These are phyloP conservation scores for Mus spretus DNA, from an alignment of 2,797 vertebrate genomes.

Conservation along the genomic window DNA sequence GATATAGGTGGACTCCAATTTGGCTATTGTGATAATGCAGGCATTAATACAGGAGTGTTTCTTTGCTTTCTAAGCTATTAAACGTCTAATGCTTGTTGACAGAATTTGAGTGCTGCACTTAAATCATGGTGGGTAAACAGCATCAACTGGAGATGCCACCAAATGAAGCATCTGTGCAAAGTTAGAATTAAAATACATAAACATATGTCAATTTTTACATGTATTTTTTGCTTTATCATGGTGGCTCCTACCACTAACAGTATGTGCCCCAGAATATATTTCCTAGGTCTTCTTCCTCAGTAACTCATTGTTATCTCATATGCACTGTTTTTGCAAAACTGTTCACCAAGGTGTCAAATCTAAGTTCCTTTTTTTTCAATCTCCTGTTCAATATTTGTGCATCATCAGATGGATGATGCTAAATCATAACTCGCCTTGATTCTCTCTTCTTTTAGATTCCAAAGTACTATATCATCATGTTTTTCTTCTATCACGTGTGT, in stretches of 20 bases:
- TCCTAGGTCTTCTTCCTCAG: slow-evolving; percentile 24
- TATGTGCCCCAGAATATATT: slow-evolving; percentile 38
- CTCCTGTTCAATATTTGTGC: slow-evolving; percentile 19
- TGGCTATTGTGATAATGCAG: background rate
- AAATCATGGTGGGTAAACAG: slow-evolving; percentile 45
- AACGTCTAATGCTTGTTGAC: background rate
- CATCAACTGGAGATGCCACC: background rate
- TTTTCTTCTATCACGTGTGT: background rate
- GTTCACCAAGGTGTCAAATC: background rate
- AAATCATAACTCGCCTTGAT: background rate
- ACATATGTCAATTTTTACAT: slow-evolving; percentile 49
- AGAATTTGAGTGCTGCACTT: slow-evolving; percentile 37
- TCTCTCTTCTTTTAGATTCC: slow-evolving; percentile 26
- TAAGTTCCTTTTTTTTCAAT: slow-evolving; percentile 45
- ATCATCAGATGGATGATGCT: background rate
- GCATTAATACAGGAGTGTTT: background rate
- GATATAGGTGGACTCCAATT: background rate
- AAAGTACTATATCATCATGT: slow-evolving; percentile 30
- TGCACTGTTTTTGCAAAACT: slow-evolving; percentile 33
- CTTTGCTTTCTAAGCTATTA: slow-evolving; percentile 22
- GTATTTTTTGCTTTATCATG: slow-evolving; percentile 48
- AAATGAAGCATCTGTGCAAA: slow-evolving; percentile 49
- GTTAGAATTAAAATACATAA: slow-evolving; percentile 66
- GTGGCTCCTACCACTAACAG: slow-evolving; percentile 41
- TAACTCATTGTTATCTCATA: slow-evolving; percentile 46